Evolutionary conservation across 2,888 invertebrate species (phyloP).

Genomic region (Philereme vetulata): DNA sequence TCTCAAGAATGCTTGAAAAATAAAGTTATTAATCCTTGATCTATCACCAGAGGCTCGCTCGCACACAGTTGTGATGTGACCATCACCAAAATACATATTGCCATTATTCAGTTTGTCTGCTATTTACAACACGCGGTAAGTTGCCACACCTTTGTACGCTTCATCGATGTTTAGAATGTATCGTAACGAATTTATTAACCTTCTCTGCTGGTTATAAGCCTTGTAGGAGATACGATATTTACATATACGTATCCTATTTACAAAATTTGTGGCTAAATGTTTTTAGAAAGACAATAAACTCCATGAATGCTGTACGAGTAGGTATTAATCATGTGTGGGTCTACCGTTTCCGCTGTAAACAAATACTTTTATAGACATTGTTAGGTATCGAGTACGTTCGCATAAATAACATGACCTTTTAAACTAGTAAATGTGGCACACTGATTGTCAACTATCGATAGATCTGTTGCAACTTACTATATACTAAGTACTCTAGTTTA

Average conservation of each 20-base stretch:
- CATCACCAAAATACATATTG: slow-evolving; percentile 32
- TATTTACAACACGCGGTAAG: slow-evolving; percentile 42
- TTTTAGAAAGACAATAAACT: background rate
- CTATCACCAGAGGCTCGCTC: slow-evolving; percentile 16
- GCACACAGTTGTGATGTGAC: slow-evolving; percentile 21
- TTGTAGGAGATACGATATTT: slow-evolving; percentile 10
- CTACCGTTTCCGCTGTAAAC: slow-evolving; percentile 22
- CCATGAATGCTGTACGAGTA: no score
- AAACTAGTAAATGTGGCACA: background rate
- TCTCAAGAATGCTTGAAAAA: slow-evolving; percentile 9
- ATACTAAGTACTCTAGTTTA: background rate
- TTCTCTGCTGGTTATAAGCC: slow-evolving; percentile 27
- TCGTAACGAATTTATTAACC: slow-evolving; percentile 32
- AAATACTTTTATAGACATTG: slow-evolving; percentile 24
- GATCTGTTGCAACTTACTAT: background rate
- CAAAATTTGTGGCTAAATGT: background rate
- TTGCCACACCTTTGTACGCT: slow-evolving; percentile 40
- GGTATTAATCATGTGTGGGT: slow-evolving; percentile 6
- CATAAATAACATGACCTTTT: slow-evolving; percentile 18
- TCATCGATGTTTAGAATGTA: slow-evolving; percentile 30
- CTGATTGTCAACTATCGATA: background rate
- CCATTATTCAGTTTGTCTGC: slow-evolving; percentile 37
- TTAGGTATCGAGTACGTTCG: slow-evolving; percentile 9
- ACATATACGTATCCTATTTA: slow-evolving; percentile 32
- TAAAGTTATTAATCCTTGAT: slow-evolving; percentile 21